A percentile compares a stretch with the other conserved stretches of the same genome.
phyloP scores from a whole-genome alignment of 2,113 vertebrate species.

The Odontesthes bonariensis region DNA sequence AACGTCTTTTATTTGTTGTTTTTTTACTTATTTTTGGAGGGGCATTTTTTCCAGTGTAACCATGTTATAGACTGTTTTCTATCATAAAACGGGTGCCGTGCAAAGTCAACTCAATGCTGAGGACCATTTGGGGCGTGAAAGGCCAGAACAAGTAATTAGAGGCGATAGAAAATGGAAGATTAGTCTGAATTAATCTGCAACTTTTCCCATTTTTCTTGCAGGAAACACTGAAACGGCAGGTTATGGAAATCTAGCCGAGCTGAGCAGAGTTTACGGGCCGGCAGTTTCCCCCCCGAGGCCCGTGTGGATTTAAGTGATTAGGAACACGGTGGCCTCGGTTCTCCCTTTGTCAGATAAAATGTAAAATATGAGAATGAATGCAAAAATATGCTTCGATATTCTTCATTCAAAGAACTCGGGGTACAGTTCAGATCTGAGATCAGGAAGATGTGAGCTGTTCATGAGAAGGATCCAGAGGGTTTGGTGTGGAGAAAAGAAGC shows the following conservation, averaged over 20 bases:
- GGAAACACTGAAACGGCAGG: conserved; percentile 68
- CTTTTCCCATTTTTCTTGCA: conserved; percentile 71
- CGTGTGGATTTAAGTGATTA: conserved; percentile 76
- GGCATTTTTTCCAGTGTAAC: too few species aligned
- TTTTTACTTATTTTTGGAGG: too few species aligned
- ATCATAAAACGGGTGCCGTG: conserved; percentile 29
- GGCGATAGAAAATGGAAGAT: conserved; percentile 70
- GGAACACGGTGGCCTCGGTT: conserved; percentile 47
- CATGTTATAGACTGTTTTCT: conserved; percentile 15
- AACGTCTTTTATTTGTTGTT: too few species aligned
- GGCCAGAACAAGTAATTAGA: conserved; percentile 76
- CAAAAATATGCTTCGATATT: conserved; percentile 48
- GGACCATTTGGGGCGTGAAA: conserved; percentile 68
- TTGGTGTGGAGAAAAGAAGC: not conserved
- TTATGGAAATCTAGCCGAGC: conserved; percentile 73
- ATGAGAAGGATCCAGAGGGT: not conserved
- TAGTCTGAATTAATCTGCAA: conserved; percentile 76
- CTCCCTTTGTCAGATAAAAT: conserved; percentile 59
- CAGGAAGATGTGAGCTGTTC: conserved; percentile 17
- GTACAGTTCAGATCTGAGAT: conserved; percentile 2
- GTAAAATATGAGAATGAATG: conserved; percentile 64
- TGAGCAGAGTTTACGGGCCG: too few species aligned
- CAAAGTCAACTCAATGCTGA: conserved; percentile 60
- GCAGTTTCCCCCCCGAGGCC: too few species aligned
- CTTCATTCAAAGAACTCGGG: conserved; percentile 39